A percentile compares a stretch with the other conserved stretches of the same genome.
phyloP scores from a whole-genome alignment of 2,888 invertebrate species.

The Noctua janthina region DNA sequence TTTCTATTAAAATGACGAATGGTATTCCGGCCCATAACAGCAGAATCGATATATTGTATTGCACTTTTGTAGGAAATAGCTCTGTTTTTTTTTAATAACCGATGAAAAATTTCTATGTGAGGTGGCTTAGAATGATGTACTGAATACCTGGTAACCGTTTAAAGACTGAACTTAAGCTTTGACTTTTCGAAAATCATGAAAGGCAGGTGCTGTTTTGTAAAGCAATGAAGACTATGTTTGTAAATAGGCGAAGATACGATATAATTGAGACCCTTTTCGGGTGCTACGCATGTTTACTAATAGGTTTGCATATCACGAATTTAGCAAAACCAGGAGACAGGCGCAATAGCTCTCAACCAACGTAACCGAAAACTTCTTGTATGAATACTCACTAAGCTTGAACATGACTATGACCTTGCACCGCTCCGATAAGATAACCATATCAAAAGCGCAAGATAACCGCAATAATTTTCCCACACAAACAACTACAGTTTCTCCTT shows the following conservation, averaged over 20 bases:
- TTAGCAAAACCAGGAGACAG: not conserved
- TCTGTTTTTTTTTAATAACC: no score
- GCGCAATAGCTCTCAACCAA: conserved; percentile 11
- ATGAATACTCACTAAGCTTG: conserved; percentile 36
- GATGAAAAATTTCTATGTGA: no score
- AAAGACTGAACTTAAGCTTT: not conserved
- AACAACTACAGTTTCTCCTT: conserved; percentile 30
- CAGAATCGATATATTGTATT: no score
- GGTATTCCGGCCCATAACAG: no score
- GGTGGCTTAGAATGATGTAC: no score
- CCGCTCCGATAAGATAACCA: conserved; percentile 59
- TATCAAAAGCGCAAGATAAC: conserved; percentile 58
- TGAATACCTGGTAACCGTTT: no score
- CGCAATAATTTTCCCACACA: conserved; percentile 21
- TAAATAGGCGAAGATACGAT: not conserved
- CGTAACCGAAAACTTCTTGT: conserved; percentile 19
- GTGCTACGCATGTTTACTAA: not conserved
- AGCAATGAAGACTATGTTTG: not conserved
- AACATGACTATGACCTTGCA: conserved; percentile 57
- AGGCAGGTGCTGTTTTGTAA: not conserved
- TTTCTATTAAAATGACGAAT: no score
- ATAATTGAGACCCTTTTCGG: not conserved
- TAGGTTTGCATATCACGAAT: not conserved
- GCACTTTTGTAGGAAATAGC: no score
- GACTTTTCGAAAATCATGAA: not conserved